Evolutionary conservation across 2,888 invertebrate genomes (phyloP).

Genomic region (Cylloceria caligata): DNA sequence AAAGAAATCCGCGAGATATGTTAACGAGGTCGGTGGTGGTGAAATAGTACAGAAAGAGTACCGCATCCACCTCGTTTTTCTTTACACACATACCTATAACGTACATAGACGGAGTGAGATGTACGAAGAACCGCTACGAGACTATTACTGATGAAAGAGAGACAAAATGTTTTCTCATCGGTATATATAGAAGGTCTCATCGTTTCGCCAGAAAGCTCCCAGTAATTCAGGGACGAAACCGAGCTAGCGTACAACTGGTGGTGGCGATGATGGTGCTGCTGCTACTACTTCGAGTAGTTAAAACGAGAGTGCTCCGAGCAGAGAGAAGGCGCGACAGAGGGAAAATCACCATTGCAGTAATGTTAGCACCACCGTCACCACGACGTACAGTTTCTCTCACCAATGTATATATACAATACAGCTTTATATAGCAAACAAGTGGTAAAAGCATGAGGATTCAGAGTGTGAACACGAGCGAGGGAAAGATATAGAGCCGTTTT

Average conservation of each 20-base stretch:
- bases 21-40: slow-evolving; percentile 56
- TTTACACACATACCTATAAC: background rate
- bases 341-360: slow-evolving; percentile 67
- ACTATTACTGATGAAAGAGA: slow-evolving; percentile 33
- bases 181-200: slow-evolving; percentile 31
- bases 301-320: slow-evolving; percentile 67
- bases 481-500: slow-evolving; percentile 44
- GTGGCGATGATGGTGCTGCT: too few relatives aligned
- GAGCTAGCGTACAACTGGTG: slow-evolving; percentile 64
- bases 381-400: slow-evolving; percentile 4
- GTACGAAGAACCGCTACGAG: slow-evolving; percentile 12
- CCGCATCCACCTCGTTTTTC: slow-evolving; percentile 22
- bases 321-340: slow-evolving; percentile 63
- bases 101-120: background rate
- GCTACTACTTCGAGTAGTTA: slow-evolving; percentile 66
- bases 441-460: slow-evolving; percentile 2
- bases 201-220: slow-evolving; percentile 61
- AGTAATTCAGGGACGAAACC: slow-evolving; percentile 73
- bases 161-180: slow-evolving; percentile 42
- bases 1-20: slow-evolving; percentile 62
- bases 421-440: background rate
- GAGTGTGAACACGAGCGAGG: slow-evolving; percentile 32
- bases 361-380: slow-evolving; percentile 28
- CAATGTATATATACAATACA: background rate
- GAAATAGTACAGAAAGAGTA: slow-evolving; percentile 21